Evolutionary conservation across 2,888 invertebrate species (phyloP), one percentile per base, ranked within the genome.

Genomic region (Brachylomia viminalis): DNA sequence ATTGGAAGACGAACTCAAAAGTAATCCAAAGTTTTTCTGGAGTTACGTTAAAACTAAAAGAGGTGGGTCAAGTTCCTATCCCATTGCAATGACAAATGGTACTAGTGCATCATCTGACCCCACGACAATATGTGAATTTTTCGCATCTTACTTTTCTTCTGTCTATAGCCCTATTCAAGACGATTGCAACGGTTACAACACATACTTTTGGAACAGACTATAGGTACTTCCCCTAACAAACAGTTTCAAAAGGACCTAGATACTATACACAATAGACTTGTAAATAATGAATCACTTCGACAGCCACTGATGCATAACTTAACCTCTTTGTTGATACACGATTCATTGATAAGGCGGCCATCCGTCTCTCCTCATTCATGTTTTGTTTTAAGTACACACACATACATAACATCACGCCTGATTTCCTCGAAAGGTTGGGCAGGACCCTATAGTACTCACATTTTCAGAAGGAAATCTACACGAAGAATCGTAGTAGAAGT

Each of bases 271-370:
- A 82, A 78, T 76, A 47, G n/a, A 47, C 30, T 47, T 17, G 56
- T 47, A 59, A 77, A 42, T 59, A 59, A 54, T 61, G 76, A 75
- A 76, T 78, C 82, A 75, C 62, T 23, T 64, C 76, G 20, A 30
- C 38, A 33, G 23, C 52, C 61, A 66, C 54, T 84, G 71, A 74
- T 72, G 80, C 84, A 79, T 70, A 23, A 70, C 71, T 62, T 62
- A 71, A 80, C 27, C 13, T 27, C 72, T 67, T 38, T 65, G 69
- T 77, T 61, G n/a, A 23, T 33, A 65, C 30, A 42, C 58, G 82
- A 83, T 58, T 27, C 47, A 83, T 68, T 64, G 64, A 68, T 79
- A 83, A 64, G 54, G 54, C 54, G 64, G n/a, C 38, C 17, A 42
- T 33, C 47, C 33, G 54, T 17, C 54, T 59, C 27, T 13, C 7